A percentile compares a stretch with the other conserved stretches of the same genome.
phyloP scores from a whole-genome alignment of 2,888 invertebrate species.

The Hydropsyche betteni region DNA sequence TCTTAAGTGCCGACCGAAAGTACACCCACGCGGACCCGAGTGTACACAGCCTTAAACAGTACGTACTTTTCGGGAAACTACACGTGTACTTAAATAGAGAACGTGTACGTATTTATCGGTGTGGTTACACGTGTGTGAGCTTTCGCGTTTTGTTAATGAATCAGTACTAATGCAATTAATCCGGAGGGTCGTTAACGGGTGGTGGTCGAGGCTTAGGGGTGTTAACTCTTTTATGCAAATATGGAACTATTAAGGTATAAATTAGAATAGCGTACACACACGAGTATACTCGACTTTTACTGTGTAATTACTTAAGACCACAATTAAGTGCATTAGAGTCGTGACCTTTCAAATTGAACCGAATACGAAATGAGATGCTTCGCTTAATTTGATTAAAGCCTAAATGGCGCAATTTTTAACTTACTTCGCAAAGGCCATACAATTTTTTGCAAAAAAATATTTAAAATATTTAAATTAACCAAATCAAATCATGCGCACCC shows the following conservation, averaged over 20 bases:
- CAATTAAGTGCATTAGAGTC: too few relatives aligned
- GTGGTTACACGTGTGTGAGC: background rate
- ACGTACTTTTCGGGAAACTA: too few relatives aligned
- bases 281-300: background rate
- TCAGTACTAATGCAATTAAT: slow-evolving; percentile 32
- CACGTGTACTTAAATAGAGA: too few relatives aligned
- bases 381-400: too few relatives aligned
- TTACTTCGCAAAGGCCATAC: too few relatives aligned
- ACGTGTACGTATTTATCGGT: background rate
- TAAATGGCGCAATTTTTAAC: too few relatives aligned
- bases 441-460: too few relatives aligned
- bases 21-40: background rate
- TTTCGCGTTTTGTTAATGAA: slow-evolving; percentile 8
- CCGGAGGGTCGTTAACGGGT: background rate
- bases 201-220: background rate
- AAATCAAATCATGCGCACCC: too few relatives aligned
- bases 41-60: too few relatives aligned
- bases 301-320: background rate
- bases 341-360: too few relatives aligned
- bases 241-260: slow-evolving; percentile 1
- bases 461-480: too few relatives aligned
- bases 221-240: slow-evolving; percentile 15
- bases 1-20: slow-evolving; percentile 6
- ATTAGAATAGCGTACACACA: background rate
- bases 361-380: too few relatives aligned